Conservation (phyloP, 2,113 vertebrate genomes). For the Salvelinus fontinalis region DNA sequence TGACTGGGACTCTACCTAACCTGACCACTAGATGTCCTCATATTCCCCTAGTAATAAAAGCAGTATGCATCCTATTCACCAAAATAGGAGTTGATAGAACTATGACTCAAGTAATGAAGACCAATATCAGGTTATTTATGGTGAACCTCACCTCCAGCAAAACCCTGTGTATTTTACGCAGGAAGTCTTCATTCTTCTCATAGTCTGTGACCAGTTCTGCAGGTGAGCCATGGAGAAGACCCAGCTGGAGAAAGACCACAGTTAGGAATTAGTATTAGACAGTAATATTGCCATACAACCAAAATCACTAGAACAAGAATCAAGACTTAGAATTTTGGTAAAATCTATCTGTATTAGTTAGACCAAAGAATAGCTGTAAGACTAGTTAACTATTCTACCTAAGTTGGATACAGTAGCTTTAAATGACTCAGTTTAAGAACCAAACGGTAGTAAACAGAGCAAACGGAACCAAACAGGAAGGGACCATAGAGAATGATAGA, state of each 20-base stretch:
- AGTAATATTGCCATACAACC: too few species aligned
- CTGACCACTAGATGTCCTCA: too few species aligned
- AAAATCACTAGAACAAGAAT: too few species aligned
- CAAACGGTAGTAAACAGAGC: too few species aligned
- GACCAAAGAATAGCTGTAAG: too few species aligned
- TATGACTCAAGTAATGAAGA: not conserved
- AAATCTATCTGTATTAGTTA: too few species aligned
- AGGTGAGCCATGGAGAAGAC: constrained; percentile 78
- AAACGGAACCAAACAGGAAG: too few species aligned
- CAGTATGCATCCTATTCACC: not conserved
- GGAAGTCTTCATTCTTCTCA: constrained; percentile 81
- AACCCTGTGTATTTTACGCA: constrained; percentile 83
- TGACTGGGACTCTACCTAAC: too few species aligned
- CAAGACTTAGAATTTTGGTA: too few species aligned
- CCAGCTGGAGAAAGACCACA: constrained; percentile 69
- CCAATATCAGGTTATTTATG: not conserved
- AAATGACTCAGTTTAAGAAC: not conserved
- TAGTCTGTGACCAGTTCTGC: constrained; percentile 70
- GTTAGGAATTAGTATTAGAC: not conserved
- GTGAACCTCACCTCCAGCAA: constrained; percentile 78
- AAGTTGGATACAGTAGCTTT: not conserved
- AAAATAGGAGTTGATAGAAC: not conserved
- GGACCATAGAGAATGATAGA: too few species aligned
- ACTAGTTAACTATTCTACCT: too few species aligned
- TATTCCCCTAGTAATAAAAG: too few species aligned